Conservation (phyloP, 2,888 invertebrate genomes). For the Heliconius sara region DNA sequence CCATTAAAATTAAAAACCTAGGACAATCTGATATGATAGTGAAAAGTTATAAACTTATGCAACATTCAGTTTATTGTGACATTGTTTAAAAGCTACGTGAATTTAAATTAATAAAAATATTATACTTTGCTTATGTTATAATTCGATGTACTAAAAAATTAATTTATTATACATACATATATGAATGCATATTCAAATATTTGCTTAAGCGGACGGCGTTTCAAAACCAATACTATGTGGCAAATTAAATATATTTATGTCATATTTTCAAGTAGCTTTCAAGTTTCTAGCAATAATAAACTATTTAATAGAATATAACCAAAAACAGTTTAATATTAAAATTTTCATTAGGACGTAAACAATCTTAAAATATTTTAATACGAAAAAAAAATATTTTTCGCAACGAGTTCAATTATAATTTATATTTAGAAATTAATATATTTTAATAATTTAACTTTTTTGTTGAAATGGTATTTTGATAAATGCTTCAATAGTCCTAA, state of each 20-base stretch:
- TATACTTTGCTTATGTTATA: conserved; percentile 4
- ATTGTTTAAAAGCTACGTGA: background rate
- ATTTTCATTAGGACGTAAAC: too few species aligned
- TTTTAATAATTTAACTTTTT: background rate
- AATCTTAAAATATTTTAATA: too few species aligned
- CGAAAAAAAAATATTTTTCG: background rate
- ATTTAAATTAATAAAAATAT: conserved; percentile 12
- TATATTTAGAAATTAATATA: background rate
- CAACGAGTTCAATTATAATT: background rate
- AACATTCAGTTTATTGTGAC: background rate
- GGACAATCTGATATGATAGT: background rate
- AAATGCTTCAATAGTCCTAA: background rate
- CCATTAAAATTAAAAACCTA: background rate
- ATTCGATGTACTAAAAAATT: conserved; percentile 26
- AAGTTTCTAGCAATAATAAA: background rate
- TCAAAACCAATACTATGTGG: conserved; percentile 1
- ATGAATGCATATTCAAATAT: background rate
- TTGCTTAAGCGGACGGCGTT: conserved; percentile 24
- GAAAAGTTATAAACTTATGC: background rate
- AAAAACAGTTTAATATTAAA: background rate
- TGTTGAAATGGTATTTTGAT: background rate
- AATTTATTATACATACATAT: conserved; percentile 1
- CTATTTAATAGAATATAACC: background rate
- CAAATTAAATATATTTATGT: conserved; percentile 6
- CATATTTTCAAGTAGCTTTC: background rate